Conservation (phyloP, 2,888 invertebrate genomes). For the Drosophila mimica region DNA sequence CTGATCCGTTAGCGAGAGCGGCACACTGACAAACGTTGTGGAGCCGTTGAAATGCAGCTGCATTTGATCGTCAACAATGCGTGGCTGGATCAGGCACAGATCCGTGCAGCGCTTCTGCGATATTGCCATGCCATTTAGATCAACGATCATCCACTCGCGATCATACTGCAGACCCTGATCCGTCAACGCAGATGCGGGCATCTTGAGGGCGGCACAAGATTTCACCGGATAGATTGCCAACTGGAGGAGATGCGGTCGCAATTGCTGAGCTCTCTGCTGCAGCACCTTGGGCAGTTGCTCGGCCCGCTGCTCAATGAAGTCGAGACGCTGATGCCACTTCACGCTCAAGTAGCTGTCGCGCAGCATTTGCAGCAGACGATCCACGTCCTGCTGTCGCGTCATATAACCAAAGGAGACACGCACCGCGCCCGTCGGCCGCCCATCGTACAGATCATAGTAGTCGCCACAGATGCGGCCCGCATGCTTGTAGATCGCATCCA, state of each 20-base stretch:
- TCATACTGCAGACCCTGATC: slow-evolving; percentile 93
- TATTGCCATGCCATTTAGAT: slow-evolving; percentile 91
- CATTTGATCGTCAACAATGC: slow-evolving; percentile 88
- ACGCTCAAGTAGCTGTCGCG: slow-evolving; percentile 89
- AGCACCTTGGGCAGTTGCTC: slow-evolving; percentile 71
- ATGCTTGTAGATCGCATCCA: slow-evolving; percentile 90
- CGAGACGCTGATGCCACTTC: slow-evolving; percentile 61
- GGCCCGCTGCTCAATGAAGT: slow-evolving; percentile 60
- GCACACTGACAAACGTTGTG: slow-evolving; percentile 85
- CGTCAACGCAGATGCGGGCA: slow-evolving; percentile 90
- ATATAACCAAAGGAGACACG: slow-evolving; percentile 97
- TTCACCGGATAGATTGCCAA: slow-evolving; percentile 95
- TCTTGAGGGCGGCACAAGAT: slow-evolving; percentile 93
- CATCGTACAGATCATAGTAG: slow-evolving; percentile 92
- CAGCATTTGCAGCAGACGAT: slow-evolving; percentile 90
- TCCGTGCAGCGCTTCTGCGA: slow-evolving; percentile 94
- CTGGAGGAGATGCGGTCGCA: slow-evolving; percentile 82
- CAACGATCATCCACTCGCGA: slow-evolving; percentile 97
- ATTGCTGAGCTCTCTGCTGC: slow-evolving; percentile 66
- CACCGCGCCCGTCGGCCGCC: slow-evolving; percentile 95
- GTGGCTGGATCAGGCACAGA: slow-evolving; percentile 92
- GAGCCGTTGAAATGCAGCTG: slow-evolving; percentile 86
- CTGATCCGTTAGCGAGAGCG: slow-evolving; percentile 85
- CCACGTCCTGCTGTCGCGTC: slow-evolving; percentile 91
- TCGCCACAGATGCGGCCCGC: slow-evolving; percentile 97